Conservation (phyloP, 1,140 invertebrate genomes). For the Papilio dardanus region DNA sequence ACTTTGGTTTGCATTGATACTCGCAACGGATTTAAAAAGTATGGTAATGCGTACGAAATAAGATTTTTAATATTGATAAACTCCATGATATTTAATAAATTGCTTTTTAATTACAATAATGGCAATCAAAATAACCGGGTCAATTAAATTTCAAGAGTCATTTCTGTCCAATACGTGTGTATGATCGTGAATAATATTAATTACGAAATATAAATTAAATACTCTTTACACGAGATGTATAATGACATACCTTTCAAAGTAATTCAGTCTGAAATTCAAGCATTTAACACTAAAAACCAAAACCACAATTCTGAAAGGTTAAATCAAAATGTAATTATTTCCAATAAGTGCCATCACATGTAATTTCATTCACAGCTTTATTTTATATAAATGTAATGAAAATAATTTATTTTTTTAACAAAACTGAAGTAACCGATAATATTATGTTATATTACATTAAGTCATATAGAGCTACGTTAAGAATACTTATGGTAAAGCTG, state of each 20-base stretch:
- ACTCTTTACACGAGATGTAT: constrained; percentile 9
- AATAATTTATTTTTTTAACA: too few species aligned
- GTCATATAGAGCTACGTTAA: too few species aligned
- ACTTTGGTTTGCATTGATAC: too few species aligned
- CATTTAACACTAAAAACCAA: not conserved
- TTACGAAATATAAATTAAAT: not conserved
- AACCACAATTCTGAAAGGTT: constrained; percentile 27
- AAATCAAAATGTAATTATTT: constrained; percentile 9
- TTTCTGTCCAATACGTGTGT: not conserved
- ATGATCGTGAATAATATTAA: not conserved
- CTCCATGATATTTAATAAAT: not conserved
- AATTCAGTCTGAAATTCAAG: constrained; percentile 8
- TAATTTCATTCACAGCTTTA: not conserved
- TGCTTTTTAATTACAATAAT: not conserved
- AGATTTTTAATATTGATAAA: not conserved
- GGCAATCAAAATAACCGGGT: not conserved
- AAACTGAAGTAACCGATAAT: too few species aligned
- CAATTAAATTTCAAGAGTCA: not conserved
- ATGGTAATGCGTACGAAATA: not conserved
- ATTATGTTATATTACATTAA: too few species aligned
- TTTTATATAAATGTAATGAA: not conserved
- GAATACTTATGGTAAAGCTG: too few species aligned
- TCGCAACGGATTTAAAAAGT: too few species aligned
- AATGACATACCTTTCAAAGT: not conserved
- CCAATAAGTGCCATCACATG: constrained; percentile 11